Conservation (phyloP, 2,888 invertebrate genomes). For the Chrysopilus asiliformis region DNA sequence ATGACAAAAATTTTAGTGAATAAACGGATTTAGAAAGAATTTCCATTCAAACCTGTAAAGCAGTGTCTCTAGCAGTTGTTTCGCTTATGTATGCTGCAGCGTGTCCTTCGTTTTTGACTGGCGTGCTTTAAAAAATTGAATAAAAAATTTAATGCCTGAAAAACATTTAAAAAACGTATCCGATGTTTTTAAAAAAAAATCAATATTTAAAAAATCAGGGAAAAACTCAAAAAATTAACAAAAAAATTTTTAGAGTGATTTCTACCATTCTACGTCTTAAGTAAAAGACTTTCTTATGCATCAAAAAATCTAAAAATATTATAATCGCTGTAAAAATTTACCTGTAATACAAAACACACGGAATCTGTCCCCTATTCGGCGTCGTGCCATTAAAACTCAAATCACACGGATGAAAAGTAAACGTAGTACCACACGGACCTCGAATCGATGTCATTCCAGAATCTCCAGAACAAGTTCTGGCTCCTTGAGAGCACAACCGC, state of each 20-base stretch:
- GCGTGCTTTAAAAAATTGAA: slow-evolving; percentile 23
- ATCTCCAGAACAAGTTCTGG: slow-evolving; percentile 89
- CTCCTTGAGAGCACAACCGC: slow-evolving; percentile 76
- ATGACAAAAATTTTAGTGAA: no score
- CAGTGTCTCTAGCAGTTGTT: slow-evolving; percentile 32
- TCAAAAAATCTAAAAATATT: not conserved
- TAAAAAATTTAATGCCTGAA: not conserved
- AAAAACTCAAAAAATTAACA: not conserved
- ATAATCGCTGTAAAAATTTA: slow-evolving; percentile 1
- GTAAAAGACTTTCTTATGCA: not conserved
- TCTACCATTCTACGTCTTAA: no score
- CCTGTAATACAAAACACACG: slow-evolving; percentile 65
- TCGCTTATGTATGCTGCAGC: slow-evolving; percentile 23
- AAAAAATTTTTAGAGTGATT: no score
- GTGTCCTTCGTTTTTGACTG: slow-evolving; percentile 27
- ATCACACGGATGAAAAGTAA: slow-evolving; percentile 81
- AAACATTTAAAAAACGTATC: not conserved
- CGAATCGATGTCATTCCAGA: slow-evolving; percentile 77
- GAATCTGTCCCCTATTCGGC: slow-evolving; percentile 86
- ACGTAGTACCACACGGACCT: slow-evolving; percentile 84
- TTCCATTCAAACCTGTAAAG: slow-evolving; percentile 52
- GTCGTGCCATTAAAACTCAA: slow-evolving; percentile 95
- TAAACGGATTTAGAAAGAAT: not conserved
- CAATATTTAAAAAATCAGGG: not conserved
- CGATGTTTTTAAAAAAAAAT: not conserved